A percentile compares a stretch with the other conserved stretches of the same genome.
These are phyloP conservation scores for Zalophus californianus DNA, from an alignment of 2,797 vertebrate species.

Conservation along the genomic window DNA sequence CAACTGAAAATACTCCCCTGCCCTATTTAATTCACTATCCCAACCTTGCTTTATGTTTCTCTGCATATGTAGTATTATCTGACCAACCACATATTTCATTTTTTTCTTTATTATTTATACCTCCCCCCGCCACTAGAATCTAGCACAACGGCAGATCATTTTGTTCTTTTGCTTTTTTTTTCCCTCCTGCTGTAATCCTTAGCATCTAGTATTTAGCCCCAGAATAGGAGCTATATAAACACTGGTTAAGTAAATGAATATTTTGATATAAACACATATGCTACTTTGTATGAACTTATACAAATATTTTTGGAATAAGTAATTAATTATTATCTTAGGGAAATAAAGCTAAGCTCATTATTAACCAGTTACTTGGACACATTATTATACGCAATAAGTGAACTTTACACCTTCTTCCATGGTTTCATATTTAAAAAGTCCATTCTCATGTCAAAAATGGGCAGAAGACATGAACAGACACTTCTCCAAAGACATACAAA, in stretches of 20 bases:
- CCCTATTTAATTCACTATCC: background rate
- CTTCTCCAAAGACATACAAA: no score
- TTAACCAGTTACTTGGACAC: background rate
- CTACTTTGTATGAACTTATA: slow-evolving; percentile 26
- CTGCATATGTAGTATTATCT: background rate
- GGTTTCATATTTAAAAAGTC: slow-evolving; percentile 22
- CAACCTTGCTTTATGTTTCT: background rate
- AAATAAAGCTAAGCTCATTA: slow-evolving; percentile 20
- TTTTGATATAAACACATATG: slow-evolving; percentile 19
- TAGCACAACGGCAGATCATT: background rate
- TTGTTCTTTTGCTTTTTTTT: background rate
- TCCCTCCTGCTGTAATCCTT: background rate
- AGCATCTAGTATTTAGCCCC: background rate
- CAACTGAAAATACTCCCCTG: background rate
- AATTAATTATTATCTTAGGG: background rate
- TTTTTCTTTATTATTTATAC: background rate
- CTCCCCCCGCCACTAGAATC: background rate
- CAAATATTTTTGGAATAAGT: slow-evolving; percentile 27
- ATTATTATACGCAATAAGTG: background rate
- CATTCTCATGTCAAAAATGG: background rate
- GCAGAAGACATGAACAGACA: no score
- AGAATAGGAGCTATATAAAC: background rate
- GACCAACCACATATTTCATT: background rate
- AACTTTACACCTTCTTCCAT: background rate
- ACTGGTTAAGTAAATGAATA: slow-evolving; percentile 1